Evolutionary conservation across 2,797 vertebrate genomes (phyloP).

Genomic region (Clarias fuscus): DNA sequence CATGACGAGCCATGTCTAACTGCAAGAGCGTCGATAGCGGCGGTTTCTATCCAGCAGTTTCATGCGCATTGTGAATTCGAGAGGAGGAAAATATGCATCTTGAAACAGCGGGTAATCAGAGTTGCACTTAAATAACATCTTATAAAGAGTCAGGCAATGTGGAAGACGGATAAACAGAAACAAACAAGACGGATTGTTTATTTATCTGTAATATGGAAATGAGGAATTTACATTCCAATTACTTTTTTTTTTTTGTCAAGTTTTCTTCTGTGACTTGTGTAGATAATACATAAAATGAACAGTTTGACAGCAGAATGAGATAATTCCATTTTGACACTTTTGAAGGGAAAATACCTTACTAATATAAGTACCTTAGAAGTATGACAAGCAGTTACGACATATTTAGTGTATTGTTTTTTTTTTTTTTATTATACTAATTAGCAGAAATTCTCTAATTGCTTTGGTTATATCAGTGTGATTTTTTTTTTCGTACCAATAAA

Average conservation of each 20-base stretch:
- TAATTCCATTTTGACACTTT: no score
- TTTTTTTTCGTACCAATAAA: no score
- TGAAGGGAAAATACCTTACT: no score
- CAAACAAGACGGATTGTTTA: background rate
- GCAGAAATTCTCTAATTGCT: no score
- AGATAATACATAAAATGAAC: no score
- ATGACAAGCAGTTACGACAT: no score
- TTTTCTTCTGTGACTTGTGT: background rate
- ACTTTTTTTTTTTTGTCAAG: background rate
- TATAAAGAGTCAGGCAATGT: background rate
- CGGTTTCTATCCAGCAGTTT: background rate
- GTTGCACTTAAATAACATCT: background rate
- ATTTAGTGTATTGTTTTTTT: no score
- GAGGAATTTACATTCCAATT: background rate
- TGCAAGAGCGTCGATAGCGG: background rate
- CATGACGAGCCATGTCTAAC: constrained; percentile 31
- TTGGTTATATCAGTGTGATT: no score
- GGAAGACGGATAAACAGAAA: background rate
- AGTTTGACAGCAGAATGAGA: no score
- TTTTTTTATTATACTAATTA: no score
- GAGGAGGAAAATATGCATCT: background rate
- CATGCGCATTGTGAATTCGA: background rate
- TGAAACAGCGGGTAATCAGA: background rate
- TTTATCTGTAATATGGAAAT: background rate
- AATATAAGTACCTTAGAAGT: no score